Base-by-base conservation (phyloP, 1,140 invertebrate species). In the Lanistes nyassanus region DNA sequence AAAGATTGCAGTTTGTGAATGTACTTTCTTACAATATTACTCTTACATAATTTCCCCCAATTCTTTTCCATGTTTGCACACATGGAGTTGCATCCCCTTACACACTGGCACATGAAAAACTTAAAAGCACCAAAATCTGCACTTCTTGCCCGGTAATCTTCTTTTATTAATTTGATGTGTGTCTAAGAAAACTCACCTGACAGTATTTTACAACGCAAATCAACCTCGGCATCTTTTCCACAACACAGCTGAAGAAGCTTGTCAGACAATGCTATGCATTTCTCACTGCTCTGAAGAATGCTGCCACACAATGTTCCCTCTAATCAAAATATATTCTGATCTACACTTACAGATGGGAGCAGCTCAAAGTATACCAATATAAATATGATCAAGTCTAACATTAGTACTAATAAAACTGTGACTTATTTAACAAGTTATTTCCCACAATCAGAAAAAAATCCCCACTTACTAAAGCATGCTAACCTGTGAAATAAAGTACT, bases 181-280 rank as follows among this genome's bases (percentile, higher is more conserved):
- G n/a, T n/a, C n/a, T n/a, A n/a, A n/a, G 29, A 9, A 60, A n/a
- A 60, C 19, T 26, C 31, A 70, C 68, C 68, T 70, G 68, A 70
- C 9, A 70, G 5, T 16, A 70, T 70, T 55, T 70, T 34, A 23
- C 55, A 34, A 55, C 26, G 23, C 9, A 70, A 19, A 34, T 31
- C 26, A 23, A 56, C 11, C 31, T 70, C 62, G 6, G 29, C 5
- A n/a, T 70, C 39, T 13, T 26, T 16, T 23, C 6, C 16, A 36
- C 51, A 70, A 34, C 42, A 70, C 6, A 70, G 42, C 6, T 36
- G 51, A 70, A 70, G n/a, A 51, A 70, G 36, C 51, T 70, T n/a
- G 21, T 55, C 68, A 36, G 68, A 34, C 13, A 70, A 51, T 26
- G 34, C 47, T 2, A 55, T 16, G 29, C 68, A 70, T 13, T 36